A percentile compares a stretch with the other conserved stretches of the same genome.
phyloP scores from a whole-genome alignment of 2,113 vertebrate genomes.

The Corythornis madagascariensis region DNA sequence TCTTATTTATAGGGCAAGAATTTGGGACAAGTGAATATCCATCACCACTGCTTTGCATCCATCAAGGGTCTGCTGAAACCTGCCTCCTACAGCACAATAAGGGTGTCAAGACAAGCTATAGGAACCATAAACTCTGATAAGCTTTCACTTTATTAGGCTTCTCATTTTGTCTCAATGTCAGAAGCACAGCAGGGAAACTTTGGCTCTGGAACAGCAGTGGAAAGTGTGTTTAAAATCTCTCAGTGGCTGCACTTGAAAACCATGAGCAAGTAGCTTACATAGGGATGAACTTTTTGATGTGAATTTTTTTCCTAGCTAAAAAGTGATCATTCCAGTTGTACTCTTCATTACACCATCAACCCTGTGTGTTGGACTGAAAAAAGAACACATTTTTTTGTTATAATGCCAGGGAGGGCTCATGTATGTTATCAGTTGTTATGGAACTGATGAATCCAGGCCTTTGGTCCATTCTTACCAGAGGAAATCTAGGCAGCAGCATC shows the following conservation, averaged over 20 bases:
- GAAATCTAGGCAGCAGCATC: not conserved
- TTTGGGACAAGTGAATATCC: not conserved
- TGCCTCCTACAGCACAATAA: not conserved
- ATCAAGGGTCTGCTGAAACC: not conserved
- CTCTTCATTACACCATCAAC: not conserved
- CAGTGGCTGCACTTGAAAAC: not conserved
- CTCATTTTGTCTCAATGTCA: not conserved
- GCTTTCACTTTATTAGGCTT: not conserved
- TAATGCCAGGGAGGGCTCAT: not conserved
- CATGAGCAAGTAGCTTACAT: not conserved
- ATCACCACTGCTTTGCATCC: not conserved
- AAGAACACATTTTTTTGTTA: not conserved
- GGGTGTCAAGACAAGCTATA: not conserved
- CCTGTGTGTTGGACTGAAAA: not conserved
- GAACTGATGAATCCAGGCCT: not conserved
- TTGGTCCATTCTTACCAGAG: not conserved
- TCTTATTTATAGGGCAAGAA: not conserved
- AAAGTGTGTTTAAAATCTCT: not conserved
- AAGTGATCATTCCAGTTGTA: not conserved
- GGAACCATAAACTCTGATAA: not conserved
- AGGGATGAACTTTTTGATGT: not conserved
- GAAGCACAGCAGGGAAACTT: not conserved
- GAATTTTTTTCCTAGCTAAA: not conserved
- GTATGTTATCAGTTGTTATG: not conserved
- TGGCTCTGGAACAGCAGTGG: not conserved